Percentiles rank a stretch among this genome's conserved stretches.
Conservation (phyloP, 2,797 vertebrate genomes). For the Gymnopithys bicolor region DNA sequence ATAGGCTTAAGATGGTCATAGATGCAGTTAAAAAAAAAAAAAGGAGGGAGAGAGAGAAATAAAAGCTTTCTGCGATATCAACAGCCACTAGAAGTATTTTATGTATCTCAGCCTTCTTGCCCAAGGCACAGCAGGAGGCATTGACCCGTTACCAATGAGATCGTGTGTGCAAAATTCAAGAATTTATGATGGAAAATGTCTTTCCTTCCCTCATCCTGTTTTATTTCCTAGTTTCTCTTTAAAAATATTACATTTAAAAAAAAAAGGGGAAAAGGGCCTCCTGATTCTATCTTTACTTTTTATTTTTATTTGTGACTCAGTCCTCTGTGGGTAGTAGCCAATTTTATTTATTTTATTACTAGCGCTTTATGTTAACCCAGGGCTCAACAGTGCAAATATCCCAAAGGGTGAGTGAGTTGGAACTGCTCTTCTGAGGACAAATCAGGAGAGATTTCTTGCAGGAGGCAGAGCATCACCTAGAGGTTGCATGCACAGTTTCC, state of each 20-base stretch:
- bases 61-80: conserved; percentile 25
- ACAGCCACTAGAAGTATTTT: conserved; percentile 36
- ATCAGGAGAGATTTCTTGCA: not conserved
- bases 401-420: not conserved
- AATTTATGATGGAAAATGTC: conserved; percentile 15
- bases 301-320: not conserved
- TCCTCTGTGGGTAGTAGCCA: not conserved
- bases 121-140: conserved; percentile 26
- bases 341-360: not conserved
- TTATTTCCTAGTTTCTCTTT: not conserved
- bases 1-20: not conserved
- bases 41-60: not conserved
- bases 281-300: not conserved
- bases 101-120: conserved; percentile 36
- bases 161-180: conserved; percentile 1
- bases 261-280: accelerated
- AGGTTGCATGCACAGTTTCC: not conserved
- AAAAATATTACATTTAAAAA: not conserved
- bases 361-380: not conserved
- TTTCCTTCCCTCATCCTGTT: not conserved
- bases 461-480: not conserved
- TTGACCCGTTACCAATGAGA: conserved; percentile 53
- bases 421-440: not conserved
- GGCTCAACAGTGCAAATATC: not conserved
- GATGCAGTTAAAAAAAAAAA: not conserved